Evolutionary conservation across 2,113 vertebrate species (phyloP).

Genomic region (Rhizomys pruinosus): DNA sequence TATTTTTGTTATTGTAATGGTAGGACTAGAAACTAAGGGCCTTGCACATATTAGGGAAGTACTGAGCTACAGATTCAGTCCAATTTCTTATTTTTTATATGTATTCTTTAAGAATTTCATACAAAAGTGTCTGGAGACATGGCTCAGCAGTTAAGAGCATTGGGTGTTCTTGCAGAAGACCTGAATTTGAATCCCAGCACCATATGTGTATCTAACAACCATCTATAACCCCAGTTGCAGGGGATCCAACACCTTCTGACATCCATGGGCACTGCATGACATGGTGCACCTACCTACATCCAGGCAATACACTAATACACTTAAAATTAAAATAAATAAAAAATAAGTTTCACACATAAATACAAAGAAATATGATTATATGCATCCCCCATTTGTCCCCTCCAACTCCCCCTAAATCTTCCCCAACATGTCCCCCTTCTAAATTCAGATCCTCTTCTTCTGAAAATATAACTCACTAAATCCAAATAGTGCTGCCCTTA

Average conservation of each 20-base stretch:
- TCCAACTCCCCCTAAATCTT: not conserved
- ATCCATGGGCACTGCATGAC: no score
- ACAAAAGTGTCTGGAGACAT: no score
- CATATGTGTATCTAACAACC: no score
- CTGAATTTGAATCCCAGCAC: no score
- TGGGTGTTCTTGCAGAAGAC: no score
- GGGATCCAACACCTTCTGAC: no score
- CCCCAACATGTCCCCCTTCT: not conserved
- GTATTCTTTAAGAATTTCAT: not conserved
- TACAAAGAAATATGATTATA: not conserved
- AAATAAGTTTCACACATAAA: no score
- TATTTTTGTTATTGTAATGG: not conserved
- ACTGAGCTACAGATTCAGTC: not conserved
- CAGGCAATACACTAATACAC: no score
- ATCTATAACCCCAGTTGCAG: no score
- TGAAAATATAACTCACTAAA: not conserved
- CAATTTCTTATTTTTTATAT: not conserved
- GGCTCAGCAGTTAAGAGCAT: no score
- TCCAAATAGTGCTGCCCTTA: not conserved
- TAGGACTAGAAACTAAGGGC: not conserved
- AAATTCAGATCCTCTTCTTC: not conserved
- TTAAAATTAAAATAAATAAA: no score
- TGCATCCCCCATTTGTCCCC: not conserved
- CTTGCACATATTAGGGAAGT: not conserved
- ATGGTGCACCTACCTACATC: no score